These are phyloP conservation scores for Ennomos erosarius DNA, from an alignment of 2,888 invertebrate species.

Conservation along the genomic window DNA sequence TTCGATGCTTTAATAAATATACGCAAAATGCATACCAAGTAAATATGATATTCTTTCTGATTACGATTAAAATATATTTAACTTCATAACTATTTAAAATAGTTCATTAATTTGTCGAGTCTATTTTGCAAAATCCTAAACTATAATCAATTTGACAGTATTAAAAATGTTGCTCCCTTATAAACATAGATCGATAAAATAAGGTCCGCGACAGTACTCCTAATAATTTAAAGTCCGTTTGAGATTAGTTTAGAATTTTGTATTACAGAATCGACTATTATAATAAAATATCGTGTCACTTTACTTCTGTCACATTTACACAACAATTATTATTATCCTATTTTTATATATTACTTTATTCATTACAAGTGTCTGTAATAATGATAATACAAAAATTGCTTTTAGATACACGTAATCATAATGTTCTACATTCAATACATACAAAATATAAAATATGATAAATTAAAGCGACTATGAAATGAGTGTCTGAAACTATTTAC, in stretches of 20 bases:
- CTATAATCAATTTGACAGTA: not conserved
- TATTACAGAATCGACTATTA: too few relatives aligned
- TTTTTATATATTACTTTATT: conserved; percentile 1
- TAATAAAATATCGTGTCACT: not conserved
- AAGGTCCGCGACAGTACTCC: too few relatives aligned
- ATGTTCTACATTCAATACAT: conserved; percentile 31
- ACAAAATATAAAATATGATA: conserved; percentile 11
- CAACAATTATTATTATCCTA: not conserved
- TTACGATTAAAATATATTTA: too few relatives aligned
- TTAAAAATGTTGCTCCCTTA: not conserved
- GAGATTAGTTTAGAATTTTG: too few relatives aligned
- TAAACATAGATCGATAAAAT: not conserved
- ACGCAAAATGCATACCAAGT: conserved; percentile 6
- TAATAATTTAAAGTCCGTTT: too few relatives aligned
- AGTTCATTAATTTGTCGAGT: too few relatives aligned
- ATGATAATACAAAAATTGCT: conserved; percentile 34
- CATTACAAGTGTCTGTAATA: conserved; percentile 8
- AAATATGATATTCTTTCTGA: too few relatives aligned
- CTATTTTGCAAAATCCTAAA: too few relatives aligned
- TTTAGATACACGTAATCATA: conserved; percentile 29
- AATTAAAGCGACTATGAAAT: conserved; percentile 28
- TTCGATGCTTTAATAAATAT: conserved; percentile 18
- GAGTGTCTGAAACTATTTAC: conserved; percentile 26
- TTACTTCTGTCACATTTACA: conserved; percentile 1
- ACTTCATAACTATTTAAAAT: too few relatives aligned